Evolutionary conservation across 2,113 vertebrate species (phyloP).

Genomic region (Deroptyus accipitrinus): DNA sequence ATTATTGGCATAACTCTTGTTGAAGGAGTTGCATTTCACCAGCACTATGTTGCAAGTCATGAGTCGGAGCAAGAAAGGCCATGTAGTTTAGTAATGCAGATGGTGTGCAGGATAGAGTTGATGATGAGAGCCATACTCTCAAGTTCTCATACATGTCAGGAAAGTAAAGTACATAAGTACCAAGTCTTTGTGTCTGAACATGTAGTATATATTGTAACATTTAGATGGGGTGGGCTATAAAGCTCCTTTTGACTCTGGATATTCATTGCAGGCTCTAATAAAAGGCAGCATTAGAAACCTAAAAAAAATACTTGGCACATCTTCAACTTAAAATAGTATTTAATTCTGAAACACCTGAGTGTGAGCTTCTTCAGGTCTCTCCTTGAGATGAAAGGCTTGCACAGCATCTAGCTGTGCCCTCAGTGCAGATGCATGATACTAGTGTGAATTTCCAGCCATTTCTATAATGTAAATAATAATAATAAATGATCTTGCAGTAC

Average conservation of each 20-base stretch:
- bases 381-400: background rate
- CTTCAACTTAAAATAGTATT: background rate
- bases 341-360: background rate
- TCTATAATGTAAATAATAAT: background rate
- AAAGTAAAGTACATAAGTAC: background rate
- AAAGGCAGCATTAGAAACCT: background rate
- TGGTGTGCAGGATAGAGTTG: background rate
- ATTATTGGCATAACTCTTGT: background rate
- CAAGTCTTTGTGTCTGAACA: background rate
- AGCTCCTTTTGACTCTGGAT: background rate
- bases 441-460: background rate
- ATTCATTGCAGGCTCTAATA: background rate
- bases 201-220: background rate
- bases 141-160: background rate
- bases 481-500: background rate
- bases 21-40: background rate
- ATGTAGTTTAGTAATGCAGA: background rate
- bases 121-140: background rate
- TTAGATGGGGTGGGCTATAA: background rate
- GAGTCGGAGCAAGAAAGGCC: background rate
- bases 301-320: background rate
- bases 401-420: background rate
- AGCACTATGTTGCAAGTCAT: background rate
- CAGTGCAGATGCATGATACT: background rate
- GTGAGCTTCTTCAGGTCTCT: background rate